A percentile compares a stretch with the other conserved stretches of the same genome.
phyloP scores from a whole-genome alignment of 2,113 vertebrate species.

The Dromiciops gliroides region DNA sequence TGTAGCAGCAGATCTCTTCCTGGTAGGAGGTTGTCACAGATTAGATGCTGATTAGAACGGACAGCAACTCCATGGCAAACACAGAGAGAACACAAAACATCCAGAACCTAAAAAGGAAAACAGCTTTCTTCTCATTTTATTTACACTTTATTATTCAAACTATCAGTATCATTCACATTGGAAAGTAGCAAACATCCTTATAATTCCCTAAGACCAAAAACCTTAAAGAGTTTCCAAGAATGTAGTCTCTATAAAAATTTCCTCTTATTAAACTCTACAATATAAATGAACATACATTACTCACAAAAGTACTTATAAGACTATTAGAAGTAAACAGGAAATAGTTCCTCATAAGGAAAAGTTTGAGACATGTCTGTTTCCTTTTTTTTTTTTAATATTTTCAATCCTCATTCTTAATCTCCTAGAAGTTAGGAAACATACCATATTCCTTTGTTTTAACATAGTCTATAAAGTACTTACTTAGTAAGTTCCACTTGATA shows the following conservation, averaged over 20 bases:
- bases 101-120: conserved; percentile 88
- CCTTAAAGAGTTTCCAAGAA: background rate
- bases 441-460: background rate
- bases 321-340: background rate
- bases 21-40: conserved; percentile 97
- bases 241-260: background rate
- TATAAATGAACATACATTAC: background rate
- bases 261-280: background rate
- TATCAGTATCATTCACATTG: background rate
- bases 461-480: background rate
- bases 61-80: conserved; percentile 97
- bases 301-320: background rate
- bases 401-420: background rate
- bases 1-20: conserved; percentile 94
- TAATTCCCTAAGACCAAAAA: background rate
- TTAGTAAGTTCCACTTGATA: background rate
- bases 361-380: background rate
- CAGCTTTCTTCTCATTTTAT: background rate
- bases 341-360: background rate
- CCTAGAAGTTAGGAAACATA: background rate
- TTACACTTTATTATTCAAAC: background rate
- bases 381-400: background rate
- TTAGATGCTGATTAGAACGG: conserved; percentile 96
- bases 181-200: background rate
- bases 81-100: conserved; percentile 96